Conservation (phyloP, 2,113 vertebrate genomes). For the Jaculus jaculus region DNA sequence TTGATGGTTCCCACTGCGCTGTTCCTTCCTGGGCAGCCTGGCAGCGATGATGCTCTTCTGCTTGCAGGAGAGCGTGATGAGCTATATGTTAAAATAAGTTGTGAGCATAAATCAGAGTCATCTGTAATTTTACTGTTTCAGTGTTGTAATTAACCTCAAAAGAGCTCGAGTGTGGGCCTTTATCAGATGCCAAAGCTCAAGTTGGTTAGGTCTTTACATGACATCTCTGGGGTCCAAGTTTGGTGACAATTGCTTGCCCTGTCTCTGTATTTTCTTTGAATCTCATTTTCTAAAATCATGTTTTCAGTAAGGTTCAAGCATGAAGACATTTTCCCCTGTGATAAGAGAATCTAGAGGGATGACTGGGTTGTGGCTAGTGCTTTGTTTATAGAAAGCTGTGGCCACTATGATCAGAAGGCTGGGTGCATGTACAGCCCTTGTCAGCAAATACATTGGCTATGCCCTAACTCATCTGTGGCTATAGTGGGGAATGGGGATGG, state of each 20-base stretch:
- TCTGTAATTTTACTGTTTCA: not conserved
- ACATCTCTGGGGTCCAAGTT: not conserved
- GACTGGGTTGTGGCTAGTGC: not conserved
- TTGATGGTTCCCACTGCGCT: no score
- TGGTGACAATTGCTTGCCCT: not conserved
- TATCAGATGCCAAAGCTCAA: not conserved
- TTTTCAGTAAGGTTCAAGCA: not conserved
- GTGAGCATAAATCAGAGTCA: not conserved
- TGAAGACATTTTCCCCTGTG: not conserved
- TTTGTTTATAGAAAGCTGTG: not conserved
- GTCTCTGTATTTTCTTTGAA: not conserved
- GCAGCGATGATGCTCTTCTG: no score
- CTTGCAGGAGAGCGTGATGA: no score
- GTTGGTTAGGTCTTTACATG: no score
- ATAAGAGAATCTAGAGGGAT: not conserved
- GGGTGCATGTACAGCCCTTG: not conserved
- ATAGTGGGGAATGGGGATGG: no score
- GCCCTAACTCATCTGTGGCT: no score
- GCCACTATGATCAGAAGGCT: not conserved
- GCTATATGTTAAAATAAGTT: not conserved
- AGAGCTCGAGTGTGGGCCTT: not conserved
- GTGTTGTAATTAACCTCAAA: not conserved
- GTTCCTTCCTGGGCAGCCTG: no score
- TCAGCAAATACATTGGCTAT: accelerated
- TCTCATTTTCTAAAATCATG: no score